Base-by-base conservation (phyloP, 2,888 invertebrate genomes). In the Ormyrus pomaceus region DNA sequence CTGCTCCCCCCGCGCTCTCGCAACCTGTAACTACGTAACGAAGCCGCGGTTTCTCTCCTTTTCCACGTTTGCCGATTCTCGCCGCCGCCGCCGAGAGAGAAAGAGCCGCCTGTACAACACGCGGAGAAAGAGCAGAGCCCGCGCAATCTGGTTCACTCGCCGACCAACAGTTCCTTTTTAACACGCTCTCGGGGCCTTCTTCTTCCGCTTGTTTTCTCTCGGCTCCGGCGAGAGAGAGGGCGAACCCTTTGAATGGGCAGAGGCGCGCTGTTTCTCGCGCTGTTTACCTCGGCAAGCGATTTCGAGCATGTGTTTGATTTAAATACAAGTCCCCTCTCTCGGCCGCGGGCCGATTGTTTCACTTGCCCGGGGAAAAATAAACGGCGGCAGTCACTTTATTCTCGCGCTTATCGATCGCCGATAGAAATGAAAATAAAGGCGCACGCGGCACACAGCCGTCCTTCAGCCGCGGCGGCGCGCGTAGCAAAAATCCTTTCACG, bases 11-110 rank as follows among this genome's bases (percentile, higher is more conserved):
- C 62, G 19, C 65, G 59, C 82, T 82, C 84, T 81, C 77, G 84
- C 87, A 88, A 87, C 87, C 89, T 88, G 88, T 85, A 86, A 88
- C 88, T 85, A 86, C 86, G 87, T 85, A 89, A 87, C 87, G 84
- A 82, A 82, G 84, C 61, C 65, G 83, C 82, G 82, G 81, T 77
- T 83, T 80, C 79, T 80, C 75, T 79, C 82, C 75, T 82, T 77
- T 64, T 81, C 76, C 73, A 64, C 48, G 65, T 66, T 65, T 76
- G 51, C 46, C 13, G 11, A 65, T 51, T 45, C n/a, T 10, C 64
- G 11, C 51, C 51, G 34, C 10, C n/a, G 34, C 34, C 19, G 19
- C 19, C 19, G 19, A 34, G 34, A 34, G 34, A 34, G 34, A 34
- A 2, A 34, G 34, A 34, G 34, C 45, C 68, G 68, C 19, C 34